Evolutionary conservation across 2,797 vertebrate species (phyloP).

Genomic region (Sebastes iracundus): DNA sequence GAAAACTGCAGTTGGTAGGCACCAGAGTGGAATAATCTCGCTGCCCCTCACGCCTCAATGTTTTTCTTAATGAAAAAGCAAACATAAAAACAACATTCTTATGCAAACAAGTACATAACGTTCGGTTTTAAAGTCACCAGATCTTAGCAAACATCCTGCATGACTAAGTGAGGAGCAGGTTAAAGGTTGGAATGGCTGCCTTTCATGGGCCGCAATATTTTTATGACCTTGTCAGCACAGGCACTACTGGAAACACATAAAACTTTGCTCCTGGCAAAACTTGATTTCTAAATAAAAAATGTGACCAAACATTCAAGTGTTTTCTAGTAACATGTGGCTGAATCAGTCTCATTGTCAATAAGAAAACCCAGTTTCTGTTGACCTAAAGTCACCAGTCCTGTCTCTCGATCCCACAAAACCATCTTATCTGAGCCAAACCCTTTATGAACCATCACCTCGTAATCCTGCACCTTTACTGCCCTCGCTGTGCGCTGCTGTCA

Average conservation of each 20-base stretch:
- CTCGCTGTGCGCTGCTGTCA: conserved; percentile 83
- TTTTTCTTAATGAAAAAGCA: not conserved
- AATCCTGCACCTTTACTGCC: conserved; percentile 84
- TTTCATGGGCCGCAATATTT: conserved; percentile 76
- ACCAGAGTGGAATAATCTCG: not conserved
- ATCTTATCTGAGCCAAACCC: conserved; percentile 78
- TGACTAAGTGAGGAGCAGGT: conserved; percentile 68
- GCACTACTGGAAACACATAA: conserved; percentile 14
- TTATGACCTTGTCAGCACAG: conserved; percentile 61
- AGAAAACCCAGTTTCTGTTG: conserved; percentile 37
- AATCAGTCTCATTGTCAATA: not conserved
- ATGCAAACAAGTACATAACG: conserved; percentile 18
- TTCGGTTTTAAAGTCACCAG: conserved; percentile 28
- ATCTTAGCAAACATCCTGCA: conserved; percentile 57
- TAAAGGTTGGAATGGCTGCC: conserved; percentile 72
- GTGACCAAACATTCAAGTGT: not conserved
- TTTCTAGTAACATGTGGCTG: not conserved
- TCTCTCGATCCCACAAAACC: conserved; percentile 55
- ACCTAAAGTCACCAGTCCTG: conserved; percentile 41
- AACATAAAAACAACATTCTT: not conserved
- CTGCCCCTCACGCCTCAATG: not conserved
- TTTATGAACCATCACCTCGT: conserved; percentile 84
- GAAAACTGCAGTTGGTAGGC: not conserved
- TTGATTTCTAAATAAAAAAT: not conserved
- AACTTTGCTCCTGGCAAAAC: not conserved